phyloP scores from a whole-genome alignment of 2,797 vertebrate genomes.

The Chiroxiphia lanceolata region DNA sequence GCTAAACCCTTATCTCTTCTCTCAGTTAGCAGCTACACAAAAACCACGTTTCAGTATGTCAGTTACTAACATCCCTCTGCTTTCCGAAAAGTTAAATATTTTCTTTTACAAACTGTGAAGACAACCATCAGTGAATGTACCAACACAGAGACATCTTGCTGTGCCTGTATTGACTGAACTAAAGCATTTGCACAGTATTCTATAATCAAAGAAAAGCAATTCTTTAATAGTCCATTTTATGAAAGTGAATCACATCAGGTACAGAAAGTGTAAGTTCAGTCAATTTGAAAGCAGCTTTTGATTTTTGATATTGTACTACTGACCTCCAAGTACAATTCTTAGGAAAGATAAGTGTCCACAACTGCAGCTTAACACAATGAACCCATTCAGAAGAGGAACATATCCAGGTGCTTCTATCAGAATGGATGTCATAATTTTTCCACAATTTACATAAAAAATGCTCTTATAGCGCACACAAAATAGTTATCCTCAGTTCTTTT shows the following conservation, averaged over 20 bases:
- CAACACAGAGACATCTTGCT: neutral
- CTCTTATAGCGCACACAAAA: neutral
- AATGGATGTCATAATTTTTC: neutral
- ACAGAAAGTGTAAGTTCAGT: neutral
- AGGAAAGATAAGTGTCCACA: neutral
- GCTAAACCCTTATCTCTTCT: neutral
- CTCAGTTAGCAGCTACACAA: neutral
- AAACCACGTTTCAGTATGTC: neutral
- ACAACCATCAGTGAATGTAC: rapidly evolving
- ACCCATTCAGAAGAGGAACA: neutral
- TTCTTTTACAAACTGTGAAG: neutral
- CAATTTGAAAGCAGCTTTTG: neutral
- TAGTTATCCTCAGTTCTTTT: neutral
- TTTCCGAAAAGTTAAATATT: neutral
- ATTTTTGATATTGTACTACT: neutral
- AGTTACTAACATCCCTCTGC: neutral
- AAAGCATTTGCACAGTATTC: neutral
- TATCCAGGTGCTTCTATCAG: neutral
- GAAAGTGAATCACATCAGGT: neutral
- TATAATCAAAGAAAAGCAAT: neutral
- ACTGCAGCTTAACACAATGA: neutral
- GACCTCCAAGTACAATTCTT: neutral
- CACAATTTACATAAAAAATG: neutral
- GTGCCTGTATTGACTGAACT: neutral
- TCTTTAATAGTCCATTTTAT: neutral